phyloP scores from a whole-genome alignment of 1,140 invertebrate species.

The Trichoplusia ni region DNA sequence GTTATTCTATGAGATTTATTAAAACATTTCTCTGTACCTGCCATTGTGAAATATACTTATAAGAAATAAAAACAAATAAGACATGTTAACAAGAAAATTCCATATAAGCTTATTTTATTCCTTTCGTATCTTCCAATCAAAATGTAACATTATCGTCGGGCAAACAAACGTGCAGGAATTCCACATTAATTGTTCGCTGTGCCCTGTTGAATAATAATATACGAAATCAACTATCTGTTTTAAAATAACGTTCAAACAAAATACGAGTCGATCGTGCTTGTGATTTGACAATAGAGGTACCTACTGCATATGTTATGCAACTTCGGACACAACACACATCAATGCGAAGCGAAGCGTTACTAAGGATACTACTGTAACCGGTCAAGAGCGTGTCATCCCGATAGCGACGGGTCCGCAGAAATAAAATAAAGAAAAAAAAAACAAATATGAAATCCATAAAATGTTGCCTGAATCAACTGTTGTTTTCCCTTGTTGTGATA shows the following conservation, averaged over 20 bases:
- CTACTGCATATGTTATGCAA: background rate
- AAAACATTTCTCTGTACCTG: no score
- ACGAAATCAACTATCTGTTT: conserved; percentile 11
- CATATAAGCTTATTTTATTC: background rate
- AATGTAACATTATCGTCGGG: background rate
- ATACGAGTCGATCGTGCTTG: background rate
- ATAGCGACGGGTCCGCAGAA: no score
- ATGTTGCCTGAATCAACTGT: no score
- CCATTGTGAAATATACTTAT: background rate
- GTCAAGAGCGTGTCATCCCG: no score
- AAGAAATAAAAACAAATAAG: no score
- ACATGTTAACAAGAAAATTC: no score
- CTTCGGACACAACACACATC: background rate
- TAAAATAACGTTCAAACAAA: background rate
- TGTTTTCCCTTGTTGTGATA: no score
- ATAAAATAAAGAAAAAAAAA: no score
- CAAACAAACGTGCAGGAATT: conserved; percentile 12
- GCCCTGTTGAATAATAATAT: conserved; percentile 16
- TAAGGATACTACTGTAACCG: no score
- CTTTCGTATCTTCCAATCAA: background rate
- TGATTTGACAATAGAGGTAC: conserved; percentile 3
- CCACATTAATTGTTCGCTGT: conserved; percentile 8
- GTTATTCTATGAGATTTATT: no score
- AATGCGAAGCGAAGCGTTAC: no score
- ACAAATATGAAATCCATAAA: no score